Evolutionary conservation across 2,797 vertebrate species (phyloP).

Genomic region (Ficedula albicollis): DNA sequence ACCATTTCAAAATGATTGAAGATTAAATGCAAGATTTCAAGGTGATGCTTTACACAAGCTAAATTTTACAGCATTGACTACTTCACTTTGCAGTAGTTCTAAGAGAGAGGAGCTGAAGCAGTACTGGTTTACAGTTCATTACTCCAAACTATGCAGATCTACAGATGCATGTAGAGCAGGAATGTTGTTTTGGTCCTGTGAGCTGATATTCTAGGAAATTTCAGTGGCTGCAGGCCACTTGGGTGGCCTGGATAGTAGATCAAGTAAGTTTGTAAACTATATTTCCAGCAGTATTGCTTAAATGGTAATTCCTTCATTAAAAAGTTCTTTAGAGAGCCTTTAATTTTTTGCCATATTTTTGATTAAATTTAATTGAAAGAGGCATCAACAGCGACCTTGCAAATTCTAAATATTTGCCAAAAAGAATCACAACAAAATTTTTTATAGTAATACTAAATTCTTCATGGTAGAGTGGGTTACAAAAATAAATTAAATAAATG

Average conservation of each 20-base stretch:
- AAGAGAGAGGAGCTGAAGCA: not conserved
- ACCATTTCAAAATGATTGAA: not conserved
- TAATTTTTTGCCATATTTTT: not conserved
- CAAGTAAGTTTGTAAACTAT: not conserved
- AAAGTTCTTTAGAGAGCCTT: not conserved
- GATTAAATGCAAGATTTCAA: not conserved
- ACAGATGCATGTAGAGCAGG: rapidly evolving
- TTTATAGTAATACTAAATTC: not conserved
- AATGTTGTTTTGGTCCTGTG: not conserved
- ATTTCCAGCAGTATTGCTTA: not conserved
- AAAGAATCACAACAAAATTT: not conserved
- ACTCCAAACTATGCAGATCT: not conserved
- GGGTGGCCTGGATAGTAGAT: not conserved
- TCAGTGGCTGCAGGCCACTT: not conserved
- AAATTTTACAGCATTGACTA: not conserved
- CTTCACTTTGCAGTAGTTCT: not conserved
- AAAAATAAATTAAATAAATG: not conserved
- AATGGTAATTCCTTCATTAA: not conserved
- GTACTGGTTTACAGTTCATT: not conserved
- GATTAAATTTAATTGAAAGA: not conserved
- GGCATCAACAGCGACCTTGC: not conserved
- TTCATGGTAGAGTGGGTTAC: not conserved
- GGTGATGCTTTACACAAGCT: not conserved
- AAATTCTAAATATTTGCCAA: not conserved
- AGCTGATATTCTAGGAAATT: not conserved